Percentiles rank a stretch among this genome's conserved stretches.
phyloP scores from a whole-genome alignment of 2,888 invertebrate genomes.

The Patella depressa region DNA sequence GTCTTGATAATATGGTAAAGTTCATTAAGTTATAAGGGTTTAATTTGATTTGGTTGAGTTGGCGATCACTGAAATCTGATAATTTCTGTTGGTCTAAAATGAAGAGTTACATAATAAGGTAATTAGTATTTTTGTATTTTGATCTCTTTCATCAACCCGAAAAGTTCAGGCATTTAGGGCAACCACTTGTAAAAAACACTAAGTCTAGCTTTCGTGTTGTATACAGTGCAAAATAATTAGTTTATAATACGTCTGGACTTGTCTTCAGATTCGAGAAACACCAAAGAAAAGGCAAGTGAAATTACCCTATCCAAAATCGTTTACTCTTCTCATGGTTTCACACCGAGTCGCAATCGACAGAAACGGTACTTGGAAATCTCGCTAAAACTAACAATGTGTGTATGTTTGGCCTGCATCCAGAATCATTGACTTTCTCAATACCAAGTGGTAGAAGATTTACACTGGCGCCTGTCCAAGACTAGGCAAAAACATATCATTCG shows the following conservation, averaged over 20 bases:
- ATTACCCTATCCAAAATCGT: constrained; percentile 26
- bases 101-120: no score
- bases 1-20: no score
- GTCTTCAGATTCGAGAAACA: constrained; percentile 14
- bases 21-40: no score
- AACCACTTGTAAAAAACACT: constrained; percentile 9
- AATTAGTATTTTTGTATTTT: no score
- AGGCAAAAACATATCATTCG: constrained; percentile 19
- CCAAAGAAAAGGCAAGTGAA: constrained; percentile 20
- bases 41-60: no score
- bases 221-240: constrained; percentile 13
- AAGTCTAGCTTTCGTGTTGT: not conserved
- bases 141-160: no score
- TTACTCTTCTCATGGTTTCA: constrained; percentile 25
- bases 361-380: constrained; percentile 23
- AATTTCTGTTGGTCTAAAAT: no score
- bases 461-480: constrained; percentile 25
- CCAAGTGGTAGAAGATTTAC: constrained; percentile 21
- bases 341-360: constrained; percentile 17
- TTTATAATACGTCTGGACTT: constrained; percentile 11
- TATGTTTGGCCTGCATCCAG: constrained; percentile 26
- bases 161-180: not conserved
- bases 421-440: constrained; percentile 27
- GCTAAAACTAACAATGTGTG: constrained; percentile 31
- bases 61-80: no score